Percentiles rank a stretch among this genome's conserved stretches.
These are phyloP conservation scores for Drosophila pallidifrons DNA, from an alignment of 1,140 invertebrate species.

Conservation along the genomic window DNA sequence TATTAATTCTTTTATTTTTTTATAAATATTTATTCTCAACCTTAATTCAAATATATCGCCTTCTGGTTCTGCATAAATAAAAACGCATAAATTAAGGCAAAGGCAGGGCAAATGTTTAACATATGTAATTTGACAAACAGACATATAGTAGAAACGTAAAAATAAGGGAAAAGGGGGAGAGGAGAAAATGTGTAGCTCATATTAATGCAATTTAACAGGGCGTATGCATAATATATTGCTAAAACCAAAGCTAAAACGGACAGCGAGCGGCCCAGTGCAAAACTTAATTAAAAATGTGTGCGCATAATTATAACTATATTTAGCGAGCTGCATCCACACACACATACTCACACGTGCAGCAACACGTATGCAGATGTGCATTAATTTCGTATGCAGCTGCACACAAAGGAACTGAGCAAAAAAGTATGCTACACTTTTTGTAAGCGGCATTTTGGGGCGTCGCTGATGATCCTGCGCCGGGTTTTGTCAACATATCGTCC, in stretches of 20 bases:
- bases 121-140: conserved; percentile 76
- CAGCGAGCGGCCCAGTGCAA: conserved; percentile 49
- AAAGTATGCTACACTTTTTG: conserved; percentile 73
- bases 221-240: conserved; percentile 82
- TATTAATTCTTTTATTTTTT: not conserved
- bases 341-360: conserved; percentile 17
- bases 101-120: conserved; percentile 62
- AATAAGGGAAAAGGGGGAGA: conserved; percentile 24
- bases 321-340: conserved; percentile 65
- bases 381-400: conserved; percentile 76
- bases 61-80: conserved; percentile 33
- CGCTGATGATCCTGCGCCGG: conserved; percentile 73
- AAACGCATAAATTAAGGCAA: conserved; percentile 66
- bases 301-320: conserved; percentile 84
- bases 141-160: conserved; percentile 24
- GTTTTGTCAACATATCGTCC: conserved; percentile 74
- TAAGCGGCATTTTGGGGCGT: conserved; percentile 61
- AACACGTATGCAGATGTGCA: conserved; percentile 59
- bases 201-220: conserved; percentile 82
- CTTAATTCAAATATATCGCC: conserved; percentile 48
- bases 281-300: conserved; percentile 83
- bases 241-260: conserved; percentile 56
- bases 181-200: conserved; percentile 39
- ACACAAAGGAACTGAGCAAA: conserved; percentile 69
- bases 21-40: conserved; percentile 37